Percentiles rank a stretch among this genome's conserved stretches.
Conservation (phyloP, 2,888 invertebrate species). For the Cryptocephalus moraei region DNA sequence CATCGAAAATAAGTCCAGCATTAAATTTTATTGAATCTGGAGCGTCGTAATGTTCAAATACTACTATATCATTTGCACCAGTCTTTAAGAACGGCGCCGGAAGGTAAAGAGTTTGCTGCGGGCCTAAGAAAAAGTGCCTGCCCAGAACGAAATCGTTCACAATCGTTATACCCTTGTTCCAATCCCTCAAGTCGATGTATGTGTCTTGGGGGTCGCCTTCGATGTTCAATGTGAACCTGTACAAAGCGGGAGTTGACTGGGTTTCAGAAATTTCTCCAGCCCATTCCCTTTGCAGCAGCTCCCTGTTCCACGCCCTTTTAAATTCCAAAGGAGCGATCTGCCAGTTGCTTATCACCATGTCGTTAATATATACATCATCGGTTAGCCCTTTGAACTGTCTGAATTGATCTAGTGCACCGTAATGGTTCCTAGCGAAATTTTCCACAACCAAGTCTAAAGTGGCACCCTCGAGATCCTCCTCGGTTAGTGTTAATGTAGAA, state of each 20-base stretch:
- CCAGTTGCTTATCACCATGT: constrained; percentile 9
- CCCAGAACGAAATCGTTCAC: constrained; percentile 78
- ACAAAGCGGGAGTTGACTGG: constrained; percentile 42
- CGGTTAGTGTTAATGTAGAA: no score
- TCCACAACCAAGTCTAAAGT: constrained; percentile 49
- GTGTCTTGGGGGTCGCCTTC: constrained; percentile 32
- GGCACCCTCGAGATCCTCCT: no score
- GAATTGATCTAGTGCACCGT: constrained; percentile 33
- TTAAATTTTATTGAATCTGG: constrained; percentile 21
- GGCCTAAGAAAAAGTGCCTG: constrained; percentile 73
- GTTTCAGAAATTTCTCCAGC: no score
- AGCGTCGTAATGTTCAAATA: constrained; percentile 30
- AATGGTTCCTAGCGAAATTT: constrained; percentile 73
- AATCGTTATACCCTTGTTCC: constrained; percentile 39
- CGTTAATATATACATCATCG: constrained; percentile 30
- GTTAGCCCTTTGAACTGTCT: constrained; percentile 28
- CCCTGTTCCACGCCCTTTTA: constrained; percentile 26
- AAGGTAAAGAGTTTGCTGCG: constrained; percentile 70
- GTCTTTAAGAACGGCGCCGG: constrained; percentile 59
- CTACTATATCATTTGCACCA: constrained; percentile 33
- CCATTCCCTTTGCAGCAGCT: constrained; percentile 10
- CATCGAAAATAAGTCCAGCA: constrained; percentile 9
- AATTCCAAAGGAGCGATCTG: constrained; percentile 14
- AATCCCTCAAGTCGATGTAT: constrained; percentile 12
- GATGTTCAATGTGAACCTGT: constrained; percentile 36